Evolutionary conservation across 2,888 invertebrate genomes (phyloP).

Genomic region (Lochmaea crataegi): DNA sequence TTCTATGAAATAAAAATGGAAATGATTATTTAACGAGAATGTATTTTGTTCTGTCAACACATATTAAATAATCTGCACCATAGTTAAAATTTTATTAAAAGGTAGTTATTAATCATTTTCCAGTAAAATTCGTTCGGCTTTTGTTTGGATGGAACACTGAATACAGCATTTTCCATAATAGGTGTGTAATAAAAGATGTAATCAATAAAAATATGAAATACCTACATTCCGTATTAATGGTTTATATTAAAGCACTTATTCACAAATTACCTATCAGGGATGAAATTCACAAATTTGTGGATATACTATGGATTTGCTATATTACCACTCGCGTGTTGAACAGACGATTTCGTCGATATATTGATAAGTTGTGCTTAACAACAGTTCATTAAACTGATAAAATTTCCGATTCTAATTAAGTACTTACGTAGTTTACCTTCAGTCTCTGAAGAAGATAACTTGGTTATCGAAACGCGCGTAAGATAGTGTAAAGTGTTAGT

Average conservation of each 20-base stretch:
- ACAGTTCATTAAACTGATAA: no score
- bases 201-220: slow-evolving; percentile 13
- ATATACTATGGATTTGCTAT: not conserved
- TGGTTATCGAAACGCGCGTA: no score
- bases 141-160: slow-evolving; percentile 21
- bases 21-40: slow-evolving; percentile 7
- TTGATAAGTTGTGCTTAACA: no score
- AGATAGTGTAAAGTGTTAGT: no score
- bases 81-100: slow-evolving; percentile 32
- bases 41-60: slow-evolving; percentile 14
- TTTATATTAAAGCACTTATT: slow-evolving; percentile 22
- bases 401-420: no score
- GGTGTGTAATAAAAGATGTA: slow-evolving; percentile 21
- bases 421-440: no score
- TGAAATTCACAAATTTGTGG: not conserved
- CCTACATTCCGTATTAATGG: slow-evolving; percentile 11
- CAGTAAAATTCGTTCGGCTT: slow-evolving; percentile 14
- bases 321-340: not conserved
- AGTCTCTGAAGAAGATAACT: no score
- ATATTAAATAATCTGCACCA: slow-evolving; percentile 28
- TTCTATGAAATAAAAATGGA: not conserved
- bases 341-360: no score
- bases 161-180: slow-evolving; percentile 19
- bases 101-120: slow-evolving; percentile 27
- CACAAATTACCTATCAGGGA: not conserved